phyloP scores from a whole-genome alignment of 2,797 vertebrate genomes.

The Rhinichthys osculus region DNA sequence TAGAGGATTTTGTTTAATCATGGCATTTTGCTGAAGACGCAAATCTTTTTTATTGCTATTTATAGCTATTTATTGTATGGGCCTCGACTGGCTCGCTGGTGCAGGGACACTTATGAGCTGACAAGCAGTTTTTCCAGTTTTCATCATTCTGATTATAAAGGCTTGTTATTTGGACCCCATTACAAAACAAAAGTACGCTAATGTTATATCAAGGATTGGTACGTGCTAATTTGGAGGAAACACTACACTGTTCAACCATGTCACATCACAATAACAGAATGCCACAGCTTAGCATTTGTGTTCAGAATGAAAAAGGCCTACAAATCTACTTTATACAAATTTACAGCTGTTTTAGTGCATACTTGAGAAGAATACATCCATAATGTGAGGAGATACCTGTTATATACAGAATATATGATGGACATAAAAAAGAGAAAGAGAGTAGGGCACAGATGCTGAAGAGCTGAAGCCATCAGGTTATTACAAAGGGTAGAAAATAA shows the following conservation, averaged over 20 bases:
- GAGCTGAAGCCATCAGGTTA: constrained; percentile 26
- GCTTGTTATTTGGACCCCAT: constrained; percentile 4
- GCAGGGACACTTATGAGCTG: not conserved
- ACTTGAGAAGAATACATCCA: not conserved
- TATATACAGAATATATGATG: not conserved
- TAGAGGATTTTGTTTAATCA: constrained; percentile 1
- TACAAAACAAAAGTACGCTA: not conserved
- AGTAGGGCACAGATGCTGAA: constrained; percentile 31
- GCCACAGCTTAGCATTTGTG: constrained; percentile 20
- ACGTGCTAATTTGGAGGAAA: not conserved
- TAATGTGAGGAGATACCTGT: not conserved
- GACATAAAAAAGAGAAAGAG: not conserved
- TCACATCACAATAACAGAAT: constrained; percentile 11
- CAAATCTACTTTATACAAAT: not conserved
- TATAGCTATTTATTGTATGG: not conserved
- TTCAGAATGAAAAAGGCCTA: not conserved
- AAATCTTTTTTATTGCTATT: not conserved
- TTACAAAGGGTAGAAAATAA: constrained; percentile 37
- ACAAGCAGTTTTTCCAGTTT: constrained; percentile 15
- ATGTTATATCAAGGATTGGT: not conserved
- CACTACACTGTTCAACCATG: not conserved
- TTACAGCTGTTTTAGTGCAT: not conserved
- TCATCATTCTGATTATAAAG: constrained; percentile 5
- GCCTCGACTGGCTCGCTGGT: not conserved
- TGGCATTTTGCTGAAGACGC: constrained; percentile 15